phyloP scores from a whole-genome alignment of 2,888 invertebrate genomes.

The Synergus itoensis region DNA sequence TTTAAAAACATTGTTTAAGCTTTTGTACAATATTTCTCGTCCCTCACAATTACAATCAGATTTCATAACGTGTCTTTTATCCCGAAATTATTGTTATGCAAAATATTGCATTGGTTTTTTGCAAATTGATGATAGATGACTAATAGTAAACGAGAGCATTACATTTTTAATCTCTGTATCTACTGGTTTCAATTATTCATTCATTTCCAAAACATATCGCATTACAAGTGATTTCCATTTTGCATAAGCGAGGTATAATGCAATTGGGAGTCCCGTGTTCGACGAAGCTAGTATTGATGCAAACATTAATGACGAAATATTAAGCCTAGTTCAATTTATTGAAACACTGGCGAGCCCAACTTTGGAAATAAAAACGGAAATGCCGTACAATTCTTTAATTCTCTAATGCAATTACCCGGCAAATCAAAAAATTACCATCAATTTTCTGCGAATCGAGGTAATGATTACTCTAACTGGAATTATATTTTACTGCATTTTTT shows the following conservation, averaged over 20 bases:
- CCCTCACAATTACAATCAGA: neutral
- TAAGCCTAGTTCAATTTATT: neutral
- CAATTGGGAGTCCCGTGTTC: neutral
- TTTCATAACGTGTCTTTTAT: neutral
- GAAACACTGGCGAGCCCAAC: neutral
- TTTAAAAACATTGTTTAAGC: neutral
- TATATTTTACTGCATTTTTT: neutral
- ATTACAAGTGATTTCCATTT: neutral
- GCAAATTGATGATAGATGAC: neutral
- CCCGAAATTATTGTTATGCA: neutral
- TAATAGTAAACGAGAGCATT: neutral
- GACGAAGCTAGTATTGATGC: neutral
- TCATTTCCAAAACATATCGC: neutral
- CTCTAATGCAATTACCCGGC: neutral
- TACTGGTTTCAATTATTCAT: neutral
- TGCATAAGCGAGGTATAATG: conserved; percentile 3
- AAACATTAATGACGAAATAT: too few species aligned
- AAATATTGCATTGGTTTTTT: neutral
- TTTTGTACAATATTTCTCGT: neutral
- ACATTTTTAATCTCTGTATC: neutral
- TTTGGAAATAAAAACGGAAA: neutral
- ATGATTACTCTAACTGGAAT: neutral
- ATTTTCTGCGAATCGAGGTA: conserved; percentile 10
- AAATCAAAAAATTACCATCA: conserved; percentile 15
- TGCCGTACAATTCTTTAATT: neutral